Evolutionary conservation across 1,140 invertebrate genomes (phyloP), one percentile per base, ranked within the genome.

Genomic region (Polypedilum pembai): DNA sequence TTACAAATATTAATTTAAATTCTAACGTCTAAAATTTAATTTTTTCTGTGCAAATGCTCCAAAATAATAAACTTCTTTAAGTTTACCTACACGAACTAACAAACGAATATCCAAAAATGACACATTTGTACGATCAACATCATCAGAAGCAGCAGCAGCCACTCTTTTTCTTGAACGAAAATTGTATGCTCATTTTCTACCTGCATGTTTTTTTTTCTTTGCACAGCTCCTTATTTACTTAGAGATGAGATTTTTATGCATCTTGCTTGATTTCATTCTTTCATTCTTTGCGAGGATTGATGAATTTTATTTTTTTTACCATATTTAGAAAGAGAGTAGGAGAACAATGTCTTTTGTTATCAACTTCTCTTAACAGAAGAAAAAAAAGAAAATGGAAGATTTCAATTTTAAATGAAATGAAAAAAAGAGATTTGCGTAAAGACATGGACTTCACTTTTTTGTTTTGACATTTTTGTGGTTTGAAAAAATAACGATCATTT

Each of bases 201-300:
- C 45, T 56, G 45, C 45, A 56, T 56, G 45, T 56, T 56, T n/a
- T 56, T 56, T n/a, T 33, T 56, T 56, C 45, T 56, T 56, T 56
- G 12, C n/a, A n/a, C 45, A n/a, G 12, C 45, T 56, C 45, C 45
- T 56, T 56, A n/a, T 56, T 56, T 56, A n/a, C 45, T 56, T 56
- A 56, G n/a, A 56, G 45, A 56, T 56, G 45, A n/a, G n/a, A 56
- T 56, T 56, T 56, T 56, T 56, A 56, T 56, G 45, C 45, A 56
- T 56, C 45, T 56, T 56, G 45, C n/a, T 56, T 56, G 45, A 56
- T 56, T n/a, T 56, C 45, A 33, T 33, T 33, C 24, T 33, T 33
- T 12, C 41, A 45, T 45, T 56, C 24, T 33, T 56, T 56, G 8
- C 45, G 24, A 33, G n/a, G 45, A 56, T 56, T 56, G 45, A 56